Conservation (phyloP, 1,140 invertebrate species). For the Pseudomyrmex concolor region DNA sequence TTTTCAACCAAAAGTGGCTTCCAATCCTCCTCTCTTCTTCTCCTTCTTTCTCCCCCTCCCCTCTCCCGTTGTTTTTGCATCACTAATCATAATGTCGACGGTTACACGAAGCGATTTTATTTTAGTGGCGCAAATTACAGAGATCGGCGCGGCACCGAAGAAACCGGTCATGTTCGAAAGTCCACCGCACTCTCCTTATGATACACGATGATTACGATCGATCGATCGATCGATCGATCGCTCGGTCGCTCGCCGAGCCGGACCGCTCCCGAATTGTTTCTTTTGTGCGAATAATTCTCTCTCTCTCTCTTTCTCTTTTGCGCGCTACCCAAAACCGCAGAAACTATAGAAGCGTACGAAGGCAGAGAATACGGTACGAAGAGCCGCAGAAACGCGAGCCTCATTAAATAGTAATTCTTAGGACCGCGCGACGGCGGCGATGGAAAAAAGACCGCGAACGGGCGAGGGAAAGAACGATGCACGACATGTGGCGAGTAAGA, state of each 20-base stretch:
- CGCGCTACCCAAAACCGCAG: constrained; percentile 36
- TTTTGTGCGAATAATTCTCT: constrained; percentile 18
- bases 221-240: constrained; percentile 52
- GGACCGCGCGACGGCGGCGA: constrained; percentile 1
- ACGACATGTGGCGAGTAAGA: constrained; percentile 51
- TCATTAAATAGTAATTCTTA: constrained; percentile 75
- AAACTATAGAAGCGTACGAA: constrained; percentile 31
- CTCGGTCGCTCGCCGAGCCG: constrained; percentile 8
- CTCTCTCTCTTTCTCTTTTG: not conserved
- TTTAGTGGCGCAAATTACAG: constrained; percentile 53
- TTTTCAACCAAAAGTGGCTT: not conserved
- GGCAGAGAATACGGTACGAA: constrained; percentile 3
- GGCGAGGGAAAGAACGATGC: constrained; percentile 36
- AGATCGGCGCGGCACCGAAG: constrained; percentile 42
- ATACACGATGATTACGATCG: constrained; percentile 72
- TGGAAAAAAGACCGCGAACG: constrained; percentile 18
- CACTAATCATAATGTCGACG: constrained; percentile 42
- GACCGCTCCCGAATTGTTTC: constrained; percentile 15
- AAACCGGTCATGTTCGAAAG: constrained; percentile 41
- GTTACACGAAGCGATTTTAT: constrained; percentile 21
- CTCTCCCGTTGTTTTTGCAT: not conserved
- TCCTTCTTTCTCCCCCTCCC: no score
- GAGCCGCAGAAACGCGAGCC: constrained; percentile 75
- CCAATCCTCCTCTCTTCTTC: not conserved
- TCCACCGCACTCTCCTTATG: constrained; percentile 62